Conservation (phyloP, 1,140 invertebrate genomes). For the Drosophila lacteicornis region DNA sequence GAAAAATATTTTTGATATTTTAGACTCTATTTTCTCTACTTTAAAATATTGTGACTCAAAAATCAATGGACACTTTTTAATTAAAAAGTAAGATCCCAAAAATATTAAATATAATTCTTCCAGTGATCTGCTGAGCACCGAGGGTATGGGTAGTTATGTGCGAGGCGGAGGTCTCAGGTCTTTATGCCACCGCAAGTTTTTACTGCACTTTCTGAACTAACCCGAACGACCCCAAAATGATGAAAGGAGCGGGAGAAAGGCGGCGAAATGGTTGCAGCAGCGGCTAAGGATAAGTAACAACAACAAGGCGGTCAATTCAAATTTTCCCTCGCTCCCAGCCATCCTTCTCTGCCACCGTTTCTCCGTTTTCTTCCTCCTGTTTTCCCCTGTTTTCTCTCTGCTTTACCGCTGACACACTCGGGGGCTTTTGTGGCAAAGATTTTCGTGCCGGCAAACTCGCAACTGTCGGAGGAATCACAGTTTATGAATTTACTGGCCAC, state of each 20-base stretch:
- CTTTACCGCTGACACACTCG: conserved; percentile 41
- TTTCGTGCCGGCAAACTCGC: conserved; percentile 37
- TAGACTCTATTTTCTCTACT: neutral
- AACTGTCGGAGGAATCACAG: conserved; percentile 64
- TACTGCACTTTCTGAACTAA: conserved; percentile 79
- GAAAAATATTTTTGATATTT: too few species aligned
- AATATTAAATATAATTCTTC: neutral
- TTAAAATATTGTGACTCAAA: neutral
- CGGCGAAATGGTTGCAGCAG: conserved; percentile 20
- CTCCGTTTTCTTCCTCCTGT: conserved; percentile 10
- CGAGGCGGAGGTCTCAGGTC: conserved; percentile 69
- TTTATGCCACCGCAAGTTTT: conserved; percentile 81
- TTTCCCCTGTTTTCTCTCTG: conserved; percentile 12
- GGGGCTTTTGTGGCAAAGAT: conserved; percentile 61
- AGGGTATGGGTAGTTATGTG: conserved; percentile 33
- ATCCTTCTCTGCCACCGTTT: conserved; percentile 19
- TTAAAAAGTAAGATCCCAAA: fast-evolving
- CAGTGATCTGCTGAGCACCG: neutral
- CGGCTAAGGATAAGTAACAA: conserved; percentile 55
- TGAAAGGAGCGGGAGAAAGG: conserved; percentile 16
- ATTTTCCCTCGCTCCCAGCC: conserved; percentile 25
- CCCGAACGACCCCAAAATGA: conserved; percentile 45
- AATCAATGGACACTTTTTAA: neutral
- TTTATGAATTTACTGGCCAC: conserved; percentile 77
- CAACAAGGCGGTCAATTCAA: conserved; percentile 61